phyloP scores from a whole-genome alignment of 64 coral and sea anemone genomes.

The Montipora foliosa region DNA sequence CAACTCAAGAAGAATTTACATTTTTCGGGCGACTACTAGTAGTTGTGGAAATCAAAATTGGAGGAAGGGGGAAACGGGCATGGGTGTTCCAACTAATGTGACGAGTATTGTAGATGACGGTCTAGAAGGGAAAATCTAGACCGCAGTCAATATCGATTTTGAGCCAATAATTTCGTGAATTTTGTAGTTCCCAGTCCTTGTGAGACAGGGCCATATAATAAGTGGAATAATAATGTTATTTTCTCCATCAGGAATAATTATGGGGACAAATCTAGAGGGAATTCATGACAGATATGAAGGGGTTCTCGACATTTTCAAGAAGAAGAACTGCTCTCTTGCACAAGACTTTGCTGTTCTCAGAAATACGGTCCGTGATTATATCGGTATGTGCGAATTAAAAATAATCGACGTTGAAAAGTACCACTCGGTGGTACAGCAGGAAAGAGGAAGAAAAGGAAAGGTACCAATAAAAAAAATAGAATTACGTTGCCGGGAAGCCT shows the following conservation, averaged over 20 bases:
- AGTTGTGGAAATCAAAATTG: too few relatives aligned
- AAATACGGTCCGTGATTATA: background rate
- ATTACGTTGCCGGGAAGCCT: background rate
- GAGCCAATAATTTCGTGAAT: conserved; percentile 39
- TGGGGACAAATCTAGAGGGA: background rate
- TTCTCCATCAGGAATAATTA: background rate
- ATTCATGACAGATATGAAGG: conserved; percentile 4
- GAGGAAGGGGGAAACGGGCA: too few relatives aligned
- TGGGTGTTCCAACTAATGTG: too few relatives aligned
- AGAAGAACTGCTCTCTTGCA: background rate
- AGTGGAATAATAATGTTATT: background rate
- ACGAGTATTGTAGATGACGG: background rate
- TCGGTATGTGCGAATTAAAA: background rate
- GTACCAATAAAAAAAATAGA: background rate
- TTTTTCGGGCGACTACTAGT: too few relatives aligned
- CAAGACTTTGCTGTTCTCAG: background rate
- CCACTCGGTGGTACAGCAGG: background rate
- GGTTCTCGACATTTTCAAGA: background rate
- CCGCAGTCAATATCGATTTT: conserved; percentile 41
- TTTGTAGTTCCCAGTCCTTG: conserved; percentile 37
- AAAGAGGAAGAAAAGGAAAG: background rate
- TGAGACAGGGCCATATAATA: background rate
- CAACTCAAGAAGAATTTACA: too few relatives aligned
- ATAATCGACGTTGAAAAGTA: conserved; percentile 12
- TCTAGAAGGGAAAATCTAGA: conserved; percentile 20